phyloP scores from a whole-genome alignment of 2,113 vertebrate genomes.

The Trichomycterus rosablanca region DNA sequence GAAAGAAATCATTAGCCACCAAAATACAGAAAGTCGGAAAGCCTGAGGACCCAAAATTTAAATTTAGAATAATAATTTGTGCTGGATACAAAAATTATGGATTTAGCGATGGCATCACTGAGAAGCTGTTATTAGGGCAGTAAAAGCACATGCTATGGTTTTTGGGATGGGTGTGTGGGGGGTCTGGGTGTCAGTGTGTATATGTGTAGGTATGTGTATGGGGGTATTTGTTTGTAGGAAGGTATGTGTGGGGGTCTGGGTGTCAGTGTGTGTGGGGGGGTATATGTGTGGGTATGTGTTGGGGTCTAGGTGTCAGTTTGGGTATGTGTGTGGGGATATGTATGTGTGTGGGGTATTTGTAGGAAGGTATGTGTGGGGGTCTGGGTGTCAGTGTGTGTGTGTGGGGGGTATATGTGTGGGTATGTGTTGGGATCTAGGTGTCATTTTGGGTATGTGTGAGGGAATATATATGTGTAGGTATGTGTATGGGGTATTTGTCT shows the following conservation, averaged over 20 bases:
- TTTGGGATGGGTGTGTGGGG: conserved; percentile 28
- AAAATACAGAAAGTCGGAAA: too few species aligned
- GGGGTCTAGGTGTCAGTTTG: conserved; percentile 12
- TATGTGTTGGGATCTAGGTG: conserved; percentile 31
- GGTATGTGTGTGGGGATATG: neutral
- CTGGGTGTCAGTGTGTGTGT: conserved; percentile 12
- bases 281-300: conserved; percentile 14
- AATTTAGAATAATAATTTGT: too few species aligned
- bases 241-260: conserved; percentile 40
- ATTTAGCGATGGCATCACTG: conserved; percentile 60
- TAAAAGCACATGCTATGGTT: conserved; percentile 55
- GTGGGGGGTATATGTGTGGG: conserved; percentile 40
- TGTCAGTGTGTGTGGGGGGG: conserved; percentile 23
- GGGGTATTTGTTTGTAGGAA: neutral
- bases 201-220: neutral
- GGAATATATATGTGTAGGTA: neutral
- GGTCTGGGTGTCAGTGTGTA: too few species aligned
- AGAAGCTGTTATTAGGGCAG: conserved; percentile 66
- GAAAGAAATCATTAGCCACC: too few species aligned
- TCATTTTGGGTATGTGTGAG: neutral
- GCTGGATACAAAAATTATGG: conserved; percentile 55
- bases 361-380: conserved; percentile 40
- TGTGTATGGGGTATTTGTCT: conserved; percentile 43
- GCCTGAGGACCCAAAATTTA: too few species aligned
- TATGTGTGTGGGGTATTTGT: neutral